Percentiles rank a stretch among this genome's conserved stretches.
phyloP scores from a whole-genome alignment of 2,113 vertebrate genomes.

The Phaetusa simplex region DNA sequence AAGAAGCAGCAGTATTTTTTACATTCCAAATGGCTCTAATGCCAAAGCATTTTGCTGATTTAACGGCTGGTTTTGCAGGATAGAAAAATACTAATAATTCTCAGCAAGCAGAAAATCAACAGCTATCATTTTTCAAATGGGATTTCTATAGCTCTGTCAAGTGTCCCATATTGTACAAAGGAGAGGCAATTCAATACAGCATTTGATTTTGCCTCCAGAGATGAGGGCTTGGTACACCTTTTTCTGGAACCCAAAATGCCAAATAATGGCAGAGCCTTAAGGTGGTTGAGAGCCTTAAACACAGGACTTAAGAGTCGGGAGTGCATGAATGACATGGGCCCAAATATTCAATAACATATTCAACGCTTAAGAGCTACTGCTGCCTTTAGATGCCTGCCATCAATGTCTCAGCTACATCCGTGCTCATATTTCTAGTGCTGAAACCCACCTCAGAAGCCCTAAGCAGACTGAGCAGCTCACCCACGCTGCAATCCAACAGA shows the following conservation, averaged over 20 bases:
- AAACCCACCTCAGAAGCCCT: background rate
- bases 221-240: background rate
- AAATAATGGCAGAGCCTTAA: background rate
- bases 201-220: background rate
- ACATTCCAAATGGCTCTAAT: slow-evolving; percentile 16
- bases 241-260: background rate
- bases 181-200: background rate
- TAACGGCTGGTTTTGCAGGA: slow-evolving; percentile 36
- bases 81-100: slow-evolving; percentile 60
- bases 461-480: background rate
- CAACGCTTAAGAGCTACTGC: background rate
- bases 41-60: slow-evolving; percentile 38
- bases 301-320: background rate
- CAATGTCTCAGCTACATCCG: background rate
- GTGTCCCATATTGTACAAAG: background rate
- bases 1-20: slow-evolving; percentile 28
- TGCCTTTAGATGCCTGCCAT: background rate
- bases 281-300: background rate
- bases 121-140: slow-evolving; percentile 24
- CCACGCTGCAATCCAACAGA: background rate
- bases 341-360: background rate
- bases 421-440: background rate
- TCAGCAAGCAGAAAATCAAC: slow-evolving; percentile 62
- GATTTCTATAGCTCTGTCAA: slow-evolving; percentile 50
- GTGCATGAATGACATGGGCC: background rate